A percentile compares a stretch with the other conserved stretches of the same genome.
phyloP scores from a whole-genome alignment of 2,888 invertebrate genomes.

The Arrhopalites spinosus region DNA sequence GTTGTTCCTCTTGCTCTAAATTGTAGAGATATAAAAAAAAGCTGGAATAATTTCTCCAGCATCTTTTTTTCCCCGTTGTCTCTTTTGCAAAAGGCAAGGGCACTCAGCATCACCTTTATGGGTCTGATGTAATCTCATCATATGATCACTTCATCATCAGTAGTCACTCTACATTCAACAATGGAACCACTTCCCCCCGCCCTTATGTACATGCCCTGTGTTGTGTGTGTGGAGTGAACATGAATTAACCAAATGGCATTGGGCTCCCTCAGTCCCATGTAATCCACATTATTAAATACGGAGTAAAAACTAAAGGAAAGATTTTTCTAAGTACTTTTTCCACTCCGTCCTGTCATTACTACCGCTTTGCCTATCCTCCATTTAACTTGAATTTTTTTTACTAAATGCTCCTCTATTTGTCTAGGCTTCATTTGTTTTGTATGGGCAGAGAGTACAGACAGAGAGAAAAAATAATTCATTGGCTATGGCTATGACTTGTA shows the following conservation, averaged over 20 bases:
- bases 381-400: too few species aligned
- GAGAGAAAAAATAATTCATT: too few species aligned
- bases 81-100: constrained; percentile 36
- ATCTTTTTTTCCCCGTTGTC: constrained; percentile 12
- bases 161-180: not conserved
- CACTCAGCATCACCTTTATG: constrained; percentile 36
- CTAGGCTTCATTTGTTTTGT: too few species aligned
- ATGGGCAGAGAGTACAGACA: too few species aligned
- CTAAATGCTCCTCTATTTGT: too few species aligned
- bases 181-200: not conserved
- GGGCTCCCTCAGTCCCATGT: not conserved
- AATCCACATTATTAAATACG: too few species aligned
- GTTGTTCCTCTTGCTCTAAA: not conserved
- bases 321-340: too few species aligned
- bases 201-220: not conserved
- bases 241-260: not conserved
- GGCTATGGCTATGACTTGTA: too few species aligned
- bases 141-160: constrained; percentile 34
- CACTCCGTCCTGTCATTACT: too few species aligned
- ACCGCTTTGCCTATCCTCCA: too few species aligned
- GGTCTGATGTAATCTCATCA: constrained; percentile 30
- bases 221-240: not conserved
- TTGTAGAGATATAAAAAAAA: not conserved
- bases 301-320: too few species aligned
- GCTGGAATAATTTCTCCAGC: constrained; percentile 14